These are phyloP conservation scores for Ardeotis arabs DNA, from an alignment of 2,113 vertebrate species.

Conservation along the genomic window DNA sequence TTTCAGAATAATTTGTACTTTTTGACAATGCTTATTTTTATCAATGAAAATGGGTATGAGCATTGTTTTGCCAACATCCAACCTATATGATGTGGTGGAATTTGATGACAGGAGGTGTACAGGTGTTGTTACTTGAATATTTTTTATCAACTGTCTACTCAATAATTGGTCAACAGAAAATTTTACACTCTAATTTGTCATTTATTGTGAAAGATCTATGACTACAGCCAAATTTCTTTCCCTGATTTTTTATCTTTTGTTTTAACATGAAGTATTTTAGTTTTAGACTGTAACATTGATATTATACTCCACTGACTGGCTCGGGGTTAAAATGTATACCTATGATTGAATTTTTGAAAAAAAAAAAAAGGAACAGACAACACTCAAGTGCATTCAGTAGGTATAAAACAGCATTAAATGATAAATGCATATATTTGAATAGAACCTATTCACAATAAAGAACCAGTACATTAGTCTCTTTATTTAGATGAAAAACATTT, in stretches of 20 bases:
- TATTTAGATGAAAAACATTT: neutral
- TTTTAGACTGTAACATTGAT: neutral
- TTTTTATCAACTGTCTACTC: neutral
- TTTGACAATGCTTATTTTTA: neutral
- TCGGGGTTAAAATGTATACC: neutral
- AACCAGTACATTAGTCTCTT: neutral
- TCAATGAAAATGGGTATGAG: neutral
- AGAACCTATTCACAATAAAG: neutral
- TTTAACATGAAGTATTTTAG: neutral
- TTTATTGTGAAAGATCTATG: neutral
- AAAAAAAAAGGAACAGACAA: neutral
- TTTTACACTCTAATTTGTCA: neutral
- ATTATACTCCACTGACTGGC: neutral
- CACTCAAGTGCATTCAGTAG: neutral
- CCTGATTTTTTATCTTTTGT: neutral
- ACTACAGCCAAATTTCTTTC: neutral
- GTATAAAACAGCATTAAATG: neutral
- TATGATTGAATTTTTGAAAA: neutral
- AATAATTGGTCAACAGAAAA: neutral
- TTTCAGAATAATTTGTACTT: neutral
- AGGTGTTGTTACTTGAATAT: neutral
- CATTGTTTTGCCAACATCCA: neutral
- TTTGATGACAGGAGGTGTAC: neutral
- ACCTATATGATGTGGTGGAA: neutral
- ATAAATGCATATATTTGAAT: neutral